These are phyloP conservation scores for Osmerus mordax DNA, from an alignment of 2,113 vertebrate species.

Conservation along the genomic window DNA sequence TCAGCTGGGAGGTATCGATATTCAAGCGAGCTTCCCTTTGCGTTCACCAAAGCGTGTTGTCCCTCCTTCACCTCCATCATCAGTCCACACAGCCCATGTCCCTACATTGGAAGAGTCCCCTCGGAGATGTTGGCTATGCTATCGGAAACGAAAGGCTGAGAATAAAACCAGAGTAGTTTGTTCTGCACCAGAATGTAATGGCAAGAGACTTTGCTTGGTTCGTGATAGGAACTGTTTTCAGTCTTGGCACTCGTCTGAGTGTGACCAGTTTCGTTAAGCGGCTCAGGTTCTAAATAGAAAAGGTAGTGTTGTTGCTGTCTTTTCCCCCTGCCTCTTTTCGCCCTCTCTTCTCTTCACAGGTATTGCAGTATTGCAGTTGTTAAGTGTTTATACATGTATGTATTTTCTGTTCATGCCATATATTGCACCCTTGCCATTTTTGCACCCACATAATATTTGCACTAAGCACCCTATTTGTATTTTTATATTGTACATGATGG, in stretches of 20 bases:
- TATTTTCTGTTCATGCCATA: no score
- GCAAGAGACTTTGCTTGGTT: not conserved
- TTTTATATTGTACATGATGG: no score
- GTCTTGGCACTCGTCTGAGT: not conserved
- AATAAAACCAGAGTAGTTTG: not conserved
- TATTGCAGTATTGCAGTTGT: no score
- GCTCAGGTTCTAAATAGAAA: no score
- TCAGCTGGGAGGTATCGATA: not conserved
- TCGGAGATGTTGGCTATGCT: not conserved
- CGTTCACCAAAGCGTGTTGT: not conserved
- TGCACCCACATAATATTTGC: no score
- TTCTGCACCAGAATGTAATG: not conserved
- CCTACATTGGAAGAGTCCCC: not conserved
- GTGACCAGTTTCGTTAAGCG: no score
- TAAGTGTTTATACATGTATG: no score
- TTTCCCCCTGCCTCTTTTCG: no score
- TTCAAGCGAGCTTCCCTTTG: not conserved
- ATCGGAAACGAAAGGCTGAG: not conserved
- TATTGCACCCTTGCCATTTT: no score
- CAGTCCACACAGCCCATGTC: slow-evolving; percentile 3
- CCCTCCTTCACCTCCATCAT: not conserved
- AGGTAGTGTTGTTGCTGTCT: no score
- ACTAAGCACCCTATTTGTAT: no score
- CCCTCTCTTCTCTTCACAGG: no score
- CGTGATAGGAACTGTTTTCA: not conserved